A percentile compares a stretch with the other conserved stretches of the same genome.
Conservation (phyloP, 2,888 invertebrate species). For the Micoletzkya japonica region DNA sequence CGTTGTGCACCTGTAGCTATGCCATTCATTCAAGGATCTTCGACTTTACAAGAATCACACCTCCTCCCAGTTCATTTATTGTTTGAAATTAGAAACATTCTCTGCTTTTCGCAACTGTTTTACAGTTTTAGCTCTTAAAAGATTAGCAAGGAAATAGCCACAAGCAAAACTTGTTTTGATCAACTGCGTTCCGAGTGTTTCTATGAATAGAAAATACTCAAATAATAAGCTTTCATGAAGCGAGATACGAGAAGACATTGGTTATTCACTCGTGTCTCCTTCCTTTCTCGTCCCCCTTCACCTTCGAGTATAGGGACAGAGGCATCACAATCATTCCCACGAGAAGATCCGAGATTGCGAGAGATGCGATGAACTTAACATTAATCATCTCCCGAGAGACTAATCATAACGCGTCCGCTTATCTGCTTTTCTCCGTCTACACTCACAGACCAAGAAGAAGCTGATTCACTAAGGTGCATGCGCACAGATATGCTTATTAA, state of each 20-base stretch:
- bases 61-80: neutral
- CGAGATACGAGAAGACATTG: no score
- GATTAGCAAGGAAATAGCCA: no score
- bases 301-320: constrained; percentile 48
- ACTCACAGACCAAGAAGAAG: constrained; percentile 4
- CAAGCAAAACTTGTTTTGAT: no score
- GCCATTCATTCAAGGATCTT: no score
- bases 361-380: constrained; percentile 45
- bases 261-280: neutral
- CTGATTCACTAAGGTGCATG: neutral
- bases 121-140: no score
- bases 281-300: constrained; percentile 9
- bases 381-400: neutral
- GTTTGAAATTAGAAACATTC: neutral
- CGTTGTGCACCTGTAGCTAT: constrained; percentile 40
- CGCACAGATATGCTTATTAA: neutral
- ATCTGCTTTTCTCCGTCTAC: neutral
- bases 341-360: constrained; percentile 53
- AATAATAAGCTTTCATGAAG: no score
- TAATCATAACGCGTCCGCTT: neutral
- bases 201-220: no score
- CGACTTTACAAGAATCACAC: no score
- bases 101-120: no score
- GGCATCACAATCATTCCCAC: constrained; percentile 54
- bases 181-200: no score